Conservation (phyloP, 2,113 vertebrate species). For the Pygoscelis antarcticus region DNA sequence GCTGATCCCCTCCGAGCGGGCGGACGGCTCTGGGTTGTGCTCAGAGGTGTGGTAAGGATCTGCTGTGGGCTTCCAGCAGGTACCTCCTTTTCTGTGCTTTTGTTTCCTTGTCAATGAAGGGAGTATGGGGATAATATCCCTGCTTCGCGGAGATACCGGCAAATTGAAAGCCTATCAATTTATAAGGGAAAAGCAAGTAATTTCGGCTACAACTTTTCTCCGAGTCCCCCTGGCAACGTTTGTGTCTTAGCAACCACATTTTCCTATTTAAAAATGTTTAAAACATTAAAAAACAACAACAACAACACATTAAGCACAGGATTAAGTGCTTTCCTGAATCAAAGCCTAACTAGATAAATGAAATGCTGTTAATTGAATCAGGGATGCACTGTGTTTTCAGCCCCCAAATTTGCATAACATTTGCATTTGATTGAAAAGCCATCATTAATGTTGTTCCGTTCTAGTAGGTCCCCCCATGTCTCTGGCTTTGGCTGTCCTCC, state of each 20-base stretch:
- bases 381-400: constrained; percentile 45
- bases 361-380: constrained; percentile 62
- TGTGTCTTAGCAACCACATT: constrained; percentile 50
- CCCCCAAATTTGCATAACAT: constrained; percentile 44
- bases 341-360: constrained; percentile 59
- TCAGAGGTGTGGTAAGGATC: neutral
- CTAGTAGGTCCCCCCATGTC: neutral
- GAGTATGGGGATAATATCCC: neutral
- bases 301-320: constrained; percentile 19
- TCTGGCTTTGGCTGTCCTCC: neutral
- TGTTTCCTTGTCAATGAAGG: neutral
- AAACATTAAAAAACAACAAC: constrained; percentile 13
- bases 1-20: rapidly evolving
- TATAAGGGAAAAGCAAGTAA: neutral
- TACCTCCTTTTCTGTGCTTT: neutral
- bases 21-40: rapidly evolving
- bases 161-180: neutral
- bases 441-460: neutral
- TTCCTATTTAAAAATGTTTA: constrained; percentile 45
- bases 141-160: neutral
- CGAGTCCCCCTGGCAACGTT: neutral
- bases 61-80: neutral
- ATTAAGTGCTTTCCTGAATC: constrained; percentile 48
- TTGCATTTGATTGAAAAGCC: constrained; percentile 42
- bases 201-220: constrained; percentile 17